Base-by-base conservation (phyloP, 2,888 invertebrate species). In the Lamellibrachia satsuma region DNA sequence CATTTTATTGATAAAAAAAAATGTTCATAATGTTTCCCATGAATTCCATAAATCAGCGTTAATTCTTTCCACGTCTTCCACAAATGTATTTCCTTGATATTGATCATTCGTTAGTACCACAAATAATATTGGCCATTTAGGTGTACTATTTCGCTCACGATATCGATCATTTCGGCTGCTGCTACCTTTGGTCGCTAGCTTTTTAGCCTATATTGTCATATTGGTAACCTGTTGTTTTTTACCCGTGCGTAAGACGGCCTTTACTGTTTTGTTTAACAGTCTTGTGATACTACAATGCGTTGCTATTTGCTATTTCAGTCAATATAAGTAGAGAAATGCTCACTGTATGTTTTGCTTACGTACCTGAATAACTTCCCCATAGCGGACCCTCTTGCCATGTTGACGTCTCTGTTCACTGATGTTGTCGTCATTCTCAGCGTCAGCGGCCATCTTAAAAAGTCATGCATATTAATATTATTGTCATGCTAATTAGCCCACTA, bases 331-430 rank as follows among this genome's bases (percentile, higher is more conserved):
- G 22, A 75, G 22, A n/a, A 75, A 4, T 11, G 75, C 75, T 75
- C 15, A 75, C n/a, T 75, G 75, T 11, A 15, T 75, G 27, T 75
- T 55, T 91, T 57, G 55, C 15, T 27, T 52, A 90, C 60, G 51
- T 94, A 96, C 96, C 96, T 96, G 96, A n/a, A 96, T 95, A 52
- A 96, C 95, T 93, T 96, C 96, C n/a, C 96, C 96, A 94, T 96
- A 96, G 60, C 96, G 94, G 6, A 96, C 96, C 52, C 96, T 94
- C 94, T 96, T 96, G n/a, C 96, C 96, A 93, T 96, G 96, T 93
- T 96, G 96, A 90, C 96, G 94, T 90, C 95, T 95, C 94, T 96
- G 96, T 94, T 96, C 96, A 6, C 96, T 95, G 91, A 95, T 94
- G 93, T 96, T 96, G 94, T 96, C 96, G 91, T 96, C 96, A 93